Evolutionary conservation across 1,140 invertebrate species (phyloP), one percentile per base, ranked within the genome.

Genomic region (Caenorhabditis briggsae): DNA sequence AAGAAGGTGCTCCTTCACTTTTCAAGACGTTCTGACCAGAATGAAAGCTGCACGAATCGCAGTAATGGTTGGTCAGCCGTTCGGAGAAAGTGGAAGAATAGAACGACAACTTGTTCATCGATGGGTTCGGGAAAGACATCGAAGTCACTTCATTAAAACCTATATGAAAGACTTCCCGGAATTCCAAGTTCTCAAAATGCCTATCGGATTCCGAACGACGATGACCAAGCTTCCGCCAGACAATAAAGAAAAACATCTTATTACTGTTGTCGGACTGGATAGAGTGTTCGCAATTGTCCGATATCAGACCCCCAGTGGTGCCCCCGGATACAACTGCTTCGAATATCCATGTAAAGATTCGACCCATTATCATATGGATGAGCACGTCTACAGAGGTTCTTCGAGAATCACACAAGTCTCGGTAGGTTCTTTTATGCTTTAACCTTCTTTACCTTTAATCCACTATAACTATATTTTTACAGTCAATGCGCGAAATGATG

Each of bases 331-430:
- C 14, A 58, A 82, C 5, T 86, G 85, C 33, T 78, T 82, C 6
- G 85, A 59, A 14, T 82, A 64, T 41, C 70, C 70, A 33, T 86
- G 85, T 25, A 58, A 3, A 11, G 9, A 43, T 43, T 14, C 12
- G 33, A 25, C 5, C 7, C 85, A 86, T 48, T 5, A 20, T 2
- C 85, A 86, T 43, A 9, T 23, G 2, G 85, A 86, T 33, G 85
- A 82, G 18, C 55, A 48, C 23, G 16, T 86, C n/a, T 86, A 82
- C 48, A 33, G 85, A 70, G 85, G 85, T 48, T 86, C 85, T 41
- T 23, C 48, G 18, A 58, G 70, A 46, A 18, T 86, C 0, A 55
- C 48, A 53, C 46, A 46, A n/a, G 46, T 65, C 8, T 50, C 65
- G 50, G 84, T 74, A 25, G 78, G 84, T 41, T 8, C 12, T 33